Conservation (phyloP, 1,140 invertebrate species). For the Pollicipes pollicipes region DNA sequence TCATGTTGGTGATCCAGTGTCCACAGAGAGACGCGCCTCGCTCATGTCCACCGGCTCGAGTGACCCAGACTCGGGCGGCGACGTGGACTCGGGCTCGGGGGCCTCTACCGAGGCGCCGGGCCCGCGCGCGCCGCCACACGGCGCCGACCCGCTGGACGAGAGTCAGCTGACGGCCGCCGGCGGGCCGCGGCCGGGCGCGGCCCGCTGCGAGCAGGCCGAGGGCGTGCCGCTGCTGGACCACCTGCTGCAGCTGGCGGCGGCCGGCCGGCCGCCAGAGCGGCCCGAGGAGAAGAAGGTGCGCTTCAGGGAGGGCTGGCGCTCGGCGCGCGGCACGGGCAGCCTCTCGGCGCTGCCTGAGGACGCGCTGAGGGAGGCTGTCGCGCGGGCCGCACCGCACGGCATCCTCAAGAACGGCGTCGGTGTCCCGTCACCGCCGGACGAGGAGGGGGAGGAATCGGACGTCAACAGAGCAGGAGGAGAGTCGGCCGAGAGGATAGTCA, state of each 20-base stretch:
- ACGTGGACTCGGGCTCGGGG: not conserved
- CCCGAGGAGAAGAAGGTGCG: not conserved
- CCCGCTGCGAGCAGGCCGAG: not conserved
- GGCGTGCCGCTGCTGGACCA: not conserved
- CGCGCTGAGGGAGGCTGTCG: not conserved
- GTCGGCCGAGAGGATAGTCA: not conserved
- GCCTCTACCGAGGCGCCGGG: not conserved
- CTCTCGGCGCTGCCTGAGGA: not conserved
- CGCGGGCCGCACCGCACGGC: too few relatives aligned
- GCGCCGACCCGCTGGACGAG: not conserved
- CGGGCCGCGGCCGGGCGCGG: too few relatives aligned
- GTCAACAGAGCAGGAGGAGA: not conserved
- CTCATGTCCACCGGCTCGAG: not conserved
- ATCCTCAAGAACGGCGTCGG: not conserved
- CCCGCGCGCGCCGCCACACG: too few relatives aligned
- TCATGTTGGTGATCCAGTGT: too few relatives aligned
- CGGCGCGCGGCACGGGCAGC: not conserved
- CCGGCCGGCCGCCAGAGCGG: not conserved
- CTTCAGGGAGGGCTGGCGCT: not conserved
- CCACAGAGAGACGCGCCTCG: not conserved
- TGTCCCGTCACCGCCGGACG: too few relatives aligned
- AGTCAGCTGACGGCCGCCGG: not conserved
- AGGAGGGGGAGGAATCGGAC: not conserved
- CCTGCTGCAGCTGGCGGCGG: not conserved
- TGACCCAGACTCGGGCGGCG: not conserved